Base-by-base conservation (phyloP, 2,888 invertebrate species). In the Zygaena filipendulae region DNA sequence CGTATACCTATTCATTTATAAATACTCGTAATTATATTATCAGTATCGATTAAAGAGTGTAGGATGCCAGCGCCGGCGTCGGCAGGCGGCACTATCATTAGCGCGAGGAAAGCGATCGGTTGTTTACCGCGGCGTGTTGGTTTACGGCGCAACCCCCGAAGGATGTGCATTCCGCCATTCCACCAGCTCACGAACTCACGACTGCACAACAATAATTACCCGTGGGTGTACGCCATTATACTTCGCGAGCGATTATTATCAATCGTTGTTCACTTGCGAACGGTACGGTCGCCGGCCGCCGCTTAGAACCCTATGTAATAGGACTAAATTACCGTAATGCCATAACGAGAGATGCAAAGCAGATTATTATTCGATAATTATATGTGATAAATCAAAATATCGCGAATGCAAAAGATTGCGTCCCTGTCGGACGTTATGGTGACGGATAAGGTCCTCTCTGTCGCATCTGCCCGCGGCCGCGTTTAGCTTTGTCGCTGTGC, bases 201-300 rank as follows among this genome's bases (percentile, higher is more conserved):
- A 79, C 77, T 70, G 63, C 72, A 74, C 75, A 68, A 72, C 77
- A 74, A 79, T 79, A 79, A 79, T 79, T 79, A 79, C 74, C 75
- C 68, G 77, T 77, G 79, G 79, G 77, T 77, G 80, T 80, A 75
- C 77, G 74, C 75, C 68, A 80, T 79, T 79, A 77, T 79, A 74
- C 70, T 75, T 75, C 71, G 70, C 77, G 60, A 71, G 69, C 70
- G 77, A 75, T 79, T 75, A 79, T 79, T 79, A 80, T 77, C 79
- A 77, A 75, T 72, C 69, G 70, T 52, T 71, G 69, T 59, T 54
- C 47, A 49, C 70, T 68, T 71, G 72, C 63, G 60, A 62, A 69
- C 71, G 66, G 77, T 75, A 74, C n/a, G n/a, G n/a, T n/a, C n/a
- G n/a, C n/a, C n/a, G n/a, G n/a, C n/a, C n/a, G n/a, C 71, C 71